Evolutionary conservation across 2,113 vertebrate species (phyloP).

Genomic region (Daubentonia madagascariensis): DNA sequence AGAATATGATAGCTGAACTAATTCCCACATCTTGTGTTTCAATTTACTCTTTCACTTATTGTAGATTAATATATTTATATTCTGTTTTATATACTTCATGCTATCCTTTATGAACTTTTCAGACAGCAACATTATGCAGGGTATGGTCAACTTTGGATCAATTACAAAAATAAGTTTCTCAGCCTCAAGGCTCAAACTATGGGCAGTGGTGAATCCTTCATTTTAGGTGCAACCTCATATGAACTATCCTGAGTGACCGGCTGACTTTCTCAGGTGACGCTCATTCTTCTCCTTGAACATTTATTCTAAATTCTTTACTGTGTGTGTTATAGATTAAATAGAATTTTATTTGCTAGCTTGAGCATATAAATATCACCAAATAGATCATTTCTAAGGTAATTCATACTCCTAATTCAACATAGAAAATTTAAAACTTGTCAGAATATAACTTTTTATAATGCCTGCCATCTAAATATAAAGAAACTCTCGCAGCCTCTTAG

Average conservation of each 20-base stretch:
- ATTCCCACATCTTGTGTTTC: not conserved
- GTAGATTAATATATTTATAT: not conserved
- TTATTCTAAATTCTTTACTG: not conserved
- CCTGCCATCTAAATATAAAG: not conserved
- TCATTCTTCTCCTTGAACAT: not conserved
- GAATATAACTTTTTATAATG: not conserved
- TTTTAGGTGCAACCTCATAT: not conserved
- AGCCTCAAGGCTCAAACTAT: not conserved
- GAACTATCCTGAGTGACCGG: not conserved
- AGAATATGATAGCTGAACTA: not conserved
- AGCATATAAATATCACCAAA: not conserved
- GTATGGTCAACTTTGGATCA: not conserved
- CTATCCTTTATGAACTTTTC: not conserved
- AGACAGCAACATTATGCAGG: not conserved
- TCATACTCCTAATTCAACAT: not conserved
- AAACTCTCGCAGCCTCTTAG: not conserved
- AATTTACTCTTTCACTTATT: not conserved
- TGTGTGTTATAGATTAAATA: not conserved
- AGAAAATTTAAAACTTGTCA: not conserved
- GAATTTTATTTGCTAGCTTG: not conserved
- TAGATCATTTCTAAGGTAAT: not conserved
- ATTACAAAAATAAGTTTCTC: not conserved
- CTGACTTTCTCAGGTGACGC: not conserved
- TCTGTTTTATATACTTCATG: not conserved
- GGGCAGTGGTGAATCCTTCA: not conserved